phyloP scores from a whole-genome alignment of 2,113 vertebrate genomes.

The Halcyon senegalensis region DNA sequence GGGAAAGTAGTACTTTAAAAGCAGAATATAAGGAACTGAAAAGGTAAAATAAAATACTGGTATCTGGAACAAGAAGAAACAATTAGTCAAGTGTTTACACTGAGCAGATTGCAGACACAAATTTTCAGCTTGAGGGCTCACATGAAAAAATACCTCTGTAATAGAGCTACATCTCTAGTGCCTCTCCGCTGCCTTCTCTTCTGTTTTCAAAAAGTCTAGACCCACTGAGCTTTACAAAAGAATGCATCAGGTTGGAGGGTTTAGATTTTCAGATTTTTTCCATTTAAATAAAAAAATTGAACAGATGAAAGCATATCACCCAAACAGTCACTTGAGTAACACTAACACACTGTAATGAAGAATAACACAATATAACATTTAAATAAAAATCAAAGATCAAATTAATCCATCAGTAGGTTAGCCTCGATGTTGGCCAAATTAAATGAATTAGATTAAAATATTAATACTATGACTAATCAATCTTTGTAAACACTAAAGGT shows the following conservation, averaged over 20 bases:
- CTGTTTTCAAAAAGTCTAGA: background rate
- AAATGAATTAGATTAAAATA: background rate
- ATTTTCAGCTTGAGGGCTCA: background rate
- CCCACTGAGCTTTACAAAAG: background rate
- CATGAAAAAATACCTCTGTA: background rate
- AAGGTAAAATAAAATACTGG: background rate
- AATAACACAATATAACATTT: background rate
- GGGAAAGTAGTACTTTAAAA: background rate
- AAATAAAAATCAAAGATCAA: background rate
- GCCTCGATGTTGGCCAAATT: background rate
- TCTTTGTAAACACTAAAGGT: background rate
- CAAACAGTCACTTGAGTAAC: background rate
- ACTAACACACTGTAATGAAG: background rate
- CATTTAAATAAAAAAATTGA: background rate
- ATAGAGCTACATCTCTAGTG: background rate
- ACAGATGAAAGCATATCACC: background rate
- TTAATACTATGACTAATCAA: background rate
- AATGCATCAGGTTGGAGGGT: background rate
- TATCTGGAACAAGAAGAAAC: background rate
- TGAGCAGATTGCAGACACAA: background rate
- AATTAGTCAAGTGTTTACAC: background rate
- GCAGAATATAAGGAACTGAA: background rate
- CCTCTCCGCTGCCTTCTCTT: background rate
- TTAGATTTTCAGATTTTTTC: background rate
- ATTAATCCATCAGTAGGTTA: background rate